A percentile compares a stretch with the other conserved stretches of the same genome.
Evolutionary conservation across 2,797 vertebrate genomes (phyloP).

Genomic region (Neosalanx taihuensis): DNA sequence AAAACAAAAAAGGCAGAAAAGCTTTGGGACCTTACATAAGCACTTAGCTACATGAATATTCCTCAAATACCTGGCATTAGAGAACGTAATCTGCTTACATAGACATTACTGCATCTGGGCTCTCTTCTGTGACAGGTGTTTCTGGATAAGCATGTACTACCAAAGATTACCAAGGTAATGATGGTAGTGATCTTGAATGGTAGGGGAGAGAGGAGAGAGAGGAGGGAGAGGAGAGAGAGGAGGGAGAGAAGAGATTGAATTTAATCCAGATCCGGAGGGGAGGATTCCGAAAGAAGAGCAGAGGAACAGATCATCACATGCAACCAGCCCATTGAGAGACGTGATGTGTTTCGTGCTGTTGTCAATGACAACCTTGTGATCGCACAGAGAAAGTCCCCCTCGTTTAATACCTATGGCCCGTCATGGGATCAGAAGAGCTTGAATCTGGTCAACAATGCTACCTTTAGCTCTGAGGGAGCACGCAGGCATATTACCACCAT

Average conservation of each 20-base stretch:
- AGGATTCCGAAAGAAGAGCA: conserved; percentile 9
- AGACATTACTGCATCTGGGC: conserved; percentile 86
- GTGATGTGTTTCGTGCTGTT: conserved; percentile 2
- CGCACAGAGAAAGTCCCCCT: background rate
- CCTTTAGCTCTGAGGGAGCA: background rate
- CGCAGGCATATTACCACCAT: background rate
- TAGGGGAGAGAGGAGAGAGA: conserved; percentile 2
- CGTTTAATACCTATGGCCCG: background rate
- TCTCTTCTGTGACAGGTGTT: conserved; percentile 90
- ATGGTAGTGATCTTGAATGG: conserved; percentile 49
- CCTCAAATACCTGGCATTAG: conserved; percentile 96
- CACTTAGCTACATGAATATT: conserved; percentile 92
- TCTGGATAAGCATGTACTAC: conserved; percentile 71
- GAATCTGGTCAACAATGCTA: conserved; percentile 5
- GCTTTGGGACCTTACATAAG: conserved; percentile 93
- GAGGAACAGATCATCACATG: conserved; percentile 4
- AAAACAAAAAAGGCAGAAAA: conserved; percentile 63
- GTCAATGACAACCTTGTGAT: background rate
- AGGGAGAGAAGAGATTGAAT: background rate
- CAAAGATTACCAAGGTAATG: conserved; percentile 63
- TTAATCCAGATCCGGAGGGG: conserved; percentile 32
- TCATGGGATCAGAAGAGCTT: conserved; percentile 3
- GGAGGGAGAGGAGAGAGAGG: background rate
- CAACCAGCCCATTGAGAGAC: conserved; percentile 7
- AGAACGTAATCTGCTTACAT: conserved; percentile 88